A percentile compares a stretch with the other conserved stretches of the same genome.
phyloP scores from a whole-genome alignment of 2,888 invertebrate species.

The Noctuana brunneofusca region DNA sequence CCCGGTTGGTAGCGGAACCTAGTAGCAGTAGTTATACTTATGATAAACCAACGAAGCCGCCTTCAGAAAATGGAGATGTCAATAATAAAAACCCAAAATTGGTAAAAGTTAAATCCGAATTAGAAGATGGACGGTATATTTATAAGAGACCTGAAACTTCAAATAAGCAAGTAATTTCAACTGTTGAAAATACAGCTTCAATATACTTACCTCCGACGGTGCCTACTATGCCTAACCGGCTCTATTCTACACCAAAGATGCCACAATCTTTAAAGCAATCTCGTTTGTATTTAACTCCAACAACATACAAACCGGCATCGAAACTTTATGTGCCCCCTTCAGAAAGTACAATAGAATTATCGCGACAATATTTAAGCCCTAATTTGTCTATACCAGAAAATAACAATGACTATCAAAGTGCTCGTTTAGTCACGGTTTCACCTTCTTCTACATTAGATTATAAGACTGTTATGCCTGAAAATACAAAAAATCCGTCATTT shows the following conservation, averaged over 20 bases:
- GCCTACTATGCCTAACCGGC: conserved; percentile 47
- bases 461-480: conserved; percentile 42
- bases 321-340: conserved; percentile 62
- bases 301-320: conserved; percentile 61
- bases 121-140: conserved; percentile 40
- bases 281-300: conserved; percentile 57
- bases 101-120: conserved; percentile 34
- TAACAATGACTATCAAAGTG: conserved; percentile 42
- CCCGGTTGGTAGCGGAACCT: conserved; percentile 56
- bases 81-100: conserved; percentile 48
- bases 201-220: conserved; percentile 51
- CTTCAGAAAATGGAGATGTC: conserved; percentile 48
- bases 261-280: conserved; percentile 56
- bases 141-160: conserved; percentile 53
- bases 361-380: conserved; percentile 61
- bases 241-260: conserved; percentile 48
- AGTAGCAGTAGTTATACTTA: conserved; percentile 63
- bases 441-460: conserved; percentile 42
- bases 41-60: conserved; percentile 51
- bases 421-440: conserved; percentile 49
- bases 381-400: conserved; percentile 16
- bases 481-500: conserved; percentile 46
- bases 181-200: conserved; percentile 46
- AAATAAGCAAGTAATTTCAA: conserved; percentile 49
- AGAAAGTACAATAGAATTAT: conserved; percentile 44